Percentiles rank a stretch among this genome's conserved stretches.
phyloP scores from a whole-genome alignment of 2,888 invertebrate genomes.

The Drosophila niveifrons region DNA sequence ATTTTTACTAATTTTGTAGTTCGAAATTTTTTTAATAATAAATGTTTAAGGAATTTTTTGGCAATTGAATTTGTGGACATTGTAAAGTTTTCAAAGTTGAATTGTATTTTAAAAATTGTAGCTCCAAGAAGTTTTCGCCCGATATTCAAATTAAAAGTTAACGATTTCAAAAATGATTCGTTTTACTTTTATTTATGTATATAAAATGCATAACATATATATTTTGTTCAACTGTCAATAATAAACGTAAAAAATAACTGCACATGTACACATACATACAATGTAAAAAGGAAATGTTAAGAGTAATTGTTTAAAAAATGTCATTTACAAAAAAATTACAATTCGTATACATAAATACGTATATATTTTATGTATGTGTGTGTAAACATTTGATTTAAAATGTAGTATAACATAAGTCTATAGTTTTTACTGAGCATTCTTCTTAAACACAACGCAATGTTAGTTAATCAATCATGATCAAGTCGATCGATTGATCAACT shows the following conservation, averaged over 20 bases:
- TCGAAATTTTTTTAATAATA: too few species aligned
- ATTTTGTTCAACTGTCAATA: constrained; percentile 62
- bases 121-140: too few species aligned
- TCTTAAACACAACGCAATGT: constrained; percentile 64
- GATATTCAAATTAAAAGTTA: background rate
- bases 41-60: too few species aligned
- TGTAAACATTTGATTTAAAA: constrained; percentile 39
- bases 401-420: constrained; percentile 48
- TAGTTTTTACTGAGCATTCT: constrained; percentile 69
- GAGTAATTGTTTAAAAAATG: constrained; percentile 61
- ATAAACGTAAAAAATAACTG: constrained; percentile 67
- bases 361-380: constrained; percentile 15
- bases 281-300: constrained; percentile 60
- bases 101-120: too few species aligned
- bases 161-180: constrained; percentile 20
- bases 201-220: constrained; percentile 75
- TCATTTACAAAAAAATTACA: constrained; percentile 79
- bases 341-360: constrained; percentile 34
- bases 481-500: constrained; percentile 34
- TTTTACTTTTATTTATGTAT: constrained; percentile 68
- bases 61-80: too few species aligned
- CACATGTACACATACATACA: constrained; percentile 58
- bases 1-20: too few species aligned
- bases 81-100: too few species aligned
- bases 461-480: constrained; percentile 40